Base-by-base conservation (phyloP, 1,140 invertebrate species). In the Orussus abietinus region DNA sequence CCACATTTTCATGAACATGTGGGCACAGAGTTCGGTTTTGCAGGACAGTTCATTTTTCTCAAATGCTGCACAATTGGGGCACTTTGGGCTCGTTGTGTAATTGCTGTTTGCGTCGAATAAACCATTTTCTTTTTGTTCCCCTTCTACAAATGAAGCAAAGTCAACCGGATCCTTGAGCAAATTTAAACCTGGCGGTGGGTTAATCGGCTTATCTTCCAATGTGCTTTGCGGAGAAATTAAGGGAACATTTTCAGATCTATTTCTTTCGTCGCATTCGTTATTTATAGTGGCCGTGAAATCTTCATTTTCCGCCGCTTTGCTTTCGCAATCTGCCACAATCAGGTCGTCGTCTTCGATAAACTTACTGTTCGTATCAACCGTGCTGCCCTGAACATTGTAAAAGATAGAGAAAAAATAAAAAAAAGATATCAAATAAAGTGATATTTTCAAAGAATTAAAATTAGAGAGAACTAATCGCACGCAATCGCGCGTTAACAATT, bases 331-430 rank as follows among this genome's bases (percentile, higher is more conserved):
- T n/a, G n/a, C n/a, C n/a, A n/a, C n/a, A n/a, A n/a, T n/a, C n/a
- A n/a, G n/a, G n/a, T n/a, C n/a, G n/a, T n/a, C n/a, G n/a, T n/a
- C n/a, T n/a, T n/a, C n/a, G n/a, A n/a, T n/a, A n/a, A n/a, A n/a
- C n/a, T 49, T 14, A 15, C 45, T 47, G 6, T 9, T 30, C 51
- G 53, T 51, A 19, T 57, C 51, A 22, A 57, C 51, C 18, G 34
- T 33, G n/a, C 51, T 32, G 3, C 12, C 48, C 55, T 58, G 19
- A 3, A 45, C 21, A 25, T 7, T 6, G 22, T 7, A n/a, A 25
- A 25, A 25, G 22, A 25, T 7, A 31, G 33, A 11, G 34, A 7
- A 45, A 47, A 38, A 34, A 6, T 38, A 40, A 45, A 44, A 14
- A 22, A 11, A 45, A 40, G 19, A 29, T 12, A 43, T 48, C 33